phyloP scores from a whole-genome alignment of 2,113 vertebrate species.

The Ameiurus melas region DNA sequence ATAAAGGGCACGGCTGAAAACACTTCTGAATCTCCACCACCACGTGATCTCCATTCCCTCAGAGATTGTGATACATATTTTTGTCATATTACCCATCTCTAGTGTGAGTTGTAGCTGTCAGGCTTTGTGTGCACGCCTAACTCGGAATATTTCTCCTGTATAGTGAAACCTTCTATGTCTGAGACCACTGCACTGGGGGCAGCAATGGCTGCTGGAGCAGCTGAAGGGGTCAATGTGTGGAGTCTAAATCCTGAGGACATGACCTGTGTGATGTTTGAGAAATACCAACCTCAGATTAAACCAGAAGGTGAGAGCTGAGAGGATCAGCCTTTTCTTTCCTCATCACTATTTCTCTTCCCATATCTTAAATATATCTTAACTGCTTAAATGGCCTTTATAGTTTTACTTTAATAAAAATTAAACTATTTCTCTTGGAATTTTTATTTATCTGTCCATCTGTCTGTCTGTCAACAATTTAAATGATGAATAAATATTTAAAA shows the following conservation, averaged over 20 bases:
- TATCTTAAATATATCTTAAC: neutral
- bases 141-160: neutral
- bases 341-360: neutral
- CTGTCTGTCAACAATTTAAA: no score
- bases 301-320: slow-evolving; percentile 76
- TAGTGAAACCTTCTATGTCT: slow-evolving; percentile 89
- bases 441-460: neutral
- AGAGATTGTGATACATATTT: neutral
- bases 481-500: neutral
- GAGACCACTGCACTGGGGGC: slow-evolving; percentile 94
- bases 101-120: neutral
- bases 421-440: neutral
- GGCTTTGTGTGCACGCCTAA: neutral
- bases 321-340: neutral
- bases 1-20: no score
- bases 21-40: no score
- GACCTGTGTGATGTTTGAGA: slow-evolving; percentile 79
- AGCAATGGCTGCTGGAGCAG: slow-evolving; percentile 94
- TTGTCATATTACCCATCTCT: neutral
- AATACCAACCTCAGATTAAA: slow-evolving; percentile 89
- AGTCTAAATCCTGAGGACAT: slow-evolving; percentile 78
- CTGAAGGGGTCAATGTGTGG: slow-evolving; percentile 91
- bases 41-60: no score
- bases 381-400: neutral
- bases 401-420: neutral